Conservation (phyloP, 1,140 invertebrate species). For the Drosophila orosa region DNA sequence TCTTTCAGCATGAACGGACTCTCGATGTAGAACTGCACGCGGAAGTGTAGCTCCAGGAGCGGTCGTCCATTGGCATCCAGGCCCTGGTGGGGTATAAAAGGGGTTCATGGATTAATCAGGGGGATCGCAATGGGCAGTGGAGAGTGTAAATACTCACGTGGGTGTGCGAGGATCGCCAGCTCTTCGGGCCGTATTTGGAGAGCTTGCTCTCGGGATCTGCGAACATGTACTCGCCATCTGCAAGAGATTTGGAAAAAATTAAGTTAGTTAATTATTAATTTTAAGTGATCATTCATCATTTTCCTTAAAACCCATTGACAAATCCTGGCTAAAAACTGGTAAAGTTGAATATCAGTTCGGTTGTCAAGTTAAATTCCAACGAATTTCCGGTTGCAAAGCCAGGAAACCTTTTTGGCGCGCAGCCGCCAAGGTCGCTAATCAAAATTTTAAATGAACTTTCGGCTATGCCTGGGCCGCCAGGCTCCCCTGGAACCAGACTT, state of each 20-base stretch:
- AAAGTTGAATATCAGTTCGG: background rate
- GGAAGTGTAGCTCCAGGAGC: slow-evolving; percentile 94
- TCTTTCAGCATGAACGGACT: slow-evolving; percentile 93
- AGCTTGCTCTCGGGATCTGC: slow-evolving; percentile 96
- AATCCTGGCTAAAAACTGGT: background rate
- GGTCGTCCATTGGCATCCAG: slow-evolving; percentile 95
- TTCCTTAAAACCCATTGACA: slow-evolving; percentile 8
- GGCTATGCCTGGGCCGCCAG: slow-evolving; percentile 23
- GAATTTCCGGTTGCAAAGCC: slow-evolving; percentile 26
- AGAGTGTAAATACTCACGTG: slow-evolving; percentile 89
- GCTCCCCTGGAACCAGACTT: slow-evolving; percentile 38
- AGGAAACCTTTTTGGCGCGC: slow-evolving; percentile 50
- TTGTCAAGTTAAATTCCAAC: slow-evolving; percentile 19
- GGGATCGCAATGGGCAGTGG: rapidly evolving
- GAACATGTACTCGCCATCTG: slow-evolving; percentile 98
- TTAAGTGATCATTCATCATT: slow-evolving; percentile 1
- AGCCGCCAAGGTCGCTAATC: slow-evolving; percentile 61
- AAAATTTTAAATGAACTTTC: slow-evolving; percentile 79
- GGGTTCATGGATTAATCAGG: background rate
- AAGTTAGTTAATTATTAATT: background rate
- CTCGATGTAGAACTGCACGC: slow-evolving; percentile 98
- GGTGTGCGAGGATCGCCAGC: slow-evolving; percentile 96
- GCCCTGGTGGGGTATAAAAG: slow-evolving; percentile 87
- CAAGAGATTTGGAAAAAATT: slow-evolving; percentile 75
- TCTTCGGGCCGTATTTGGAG: slow-evolving; percentile 97